Evolutionary conservation across 1,140 invertebrate genomes (phyloP), one percentile per base, ranked within the genome.

Genomic region (Lordiphosa clarofinis): DNA sequence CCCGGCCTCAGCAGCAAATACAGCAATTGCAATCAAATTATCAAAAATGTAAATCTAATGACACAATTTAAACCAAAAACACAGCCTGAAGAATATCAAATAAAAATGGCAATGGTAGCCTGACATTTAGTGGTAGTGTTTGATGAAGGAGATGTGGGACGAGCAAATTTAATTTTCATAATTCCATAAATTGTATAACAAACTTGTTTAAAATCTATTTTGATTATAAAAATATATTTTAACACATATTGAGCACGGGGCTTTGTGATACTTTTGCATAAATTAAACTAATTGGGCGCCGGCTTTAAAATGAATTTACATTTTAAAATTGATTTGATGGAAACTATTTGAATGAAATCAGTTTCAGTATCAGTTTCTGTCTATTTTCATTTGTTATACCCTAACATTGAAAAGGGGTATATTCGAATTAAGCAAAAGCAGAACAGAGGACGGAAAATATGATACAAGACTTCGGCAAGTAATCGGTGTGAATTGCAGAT

Each of bases 11-110:
- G 21, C 57, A 60, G 11, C 28, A 53, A 44, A 53, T 36, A 8
- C 53, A 43, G 15, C 58, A 56, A 68, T 55, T 57, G 58, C 69
- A 78, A 69, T 78, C 66, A 65, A 69, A 79, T 82, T 67, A 76
- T 75, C 66, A 53, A 58, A 38, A 69, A 68, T 57, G 63, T 39
- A 79, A 69, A 69, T 69, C 58, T 54, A 31, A 52, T 36, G 54
- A 66, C 62, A 58, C 28, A 36, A 48, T 38, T 15, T 7, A 19
- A n/a, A 11, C 19, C 10, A 12, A 38, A 50, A 24, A 54, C 24
- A 38, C 31, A 19, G 52, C 59, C 42, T 33, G 48, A 38, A 37
- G 60, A 63, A 44, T 62, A 46, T 44, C 31, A 28, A 15, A 12
- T 33, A 43, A 40, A 52, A 56, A 44, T 28, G 42, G 31, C 39